A percentile compares a stretch with the other conserved stretches of the same genome.
These are phyloP conservation scores for Colistium nudipinnis DNA, from an alignment of 2,113 vertebrate species.

Conservation along the genomic window DNA sequence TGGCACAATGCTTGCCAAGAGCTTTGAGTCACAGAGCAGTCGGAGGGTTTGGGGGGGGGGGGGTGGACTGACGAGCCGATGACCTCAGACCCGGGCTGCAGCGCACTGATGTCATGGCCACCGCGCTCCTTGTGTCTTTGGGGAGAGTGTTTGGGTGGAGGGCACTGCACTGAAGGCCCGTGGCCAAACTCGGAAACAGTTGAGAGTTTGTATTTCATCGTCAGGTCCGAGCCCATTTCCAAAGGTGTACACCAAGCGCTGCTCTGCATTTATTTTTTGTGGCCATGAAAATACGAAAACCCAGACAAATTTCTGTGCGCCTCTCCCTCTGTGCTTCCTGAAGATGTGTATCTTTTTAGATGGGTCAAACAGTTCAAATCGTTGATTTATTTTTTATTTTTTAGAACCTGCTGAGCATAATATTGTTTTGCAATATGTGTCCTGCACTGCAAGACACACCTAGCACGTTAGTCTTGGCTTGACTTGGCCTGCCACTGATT, in stretches of 20 bases:
- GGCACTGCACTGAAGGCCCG: background rate
- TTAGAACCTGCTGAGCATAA: too few species aligned
- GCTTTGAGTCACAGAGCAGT: constrained; percentile 50
- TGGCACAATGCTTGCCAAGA: constrained; percentile 46
- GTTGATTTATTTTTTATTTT: too few species aligned
- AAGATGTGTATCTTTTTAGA: too few species aligned
- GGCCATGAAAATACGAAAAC: background rate
- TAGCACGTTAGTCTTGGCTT: too few species aligned
- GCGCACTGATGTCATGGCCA: constrained; percentile 57
- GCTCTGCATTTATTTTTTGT: constrained; percentile 4
- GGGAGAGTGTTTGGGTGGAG: constrained; percentile 11
- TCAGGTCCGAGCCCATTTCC: constrained; percentile 2
- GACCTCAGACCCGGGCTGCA: constrained; percentile 53
- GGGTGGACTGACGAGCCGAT: constrained; percentile 53
- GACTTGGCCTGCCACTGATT: too few species aligned
- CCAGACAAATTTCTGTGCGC: background rate
- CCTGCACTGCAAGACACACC: too few species aligned
- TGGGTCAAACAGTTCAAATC: too few species aligned
- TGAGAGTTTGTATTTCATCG: constrained; percentile 13
- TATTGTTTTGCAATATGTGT: too few species aligned
- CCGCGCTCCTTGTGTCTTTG: constrained; percentile 18
- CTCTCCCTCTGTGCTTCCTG: background rate
- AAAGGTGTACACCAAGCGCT: background rate
- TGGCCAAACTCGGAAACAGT: constrained; percentile 21
- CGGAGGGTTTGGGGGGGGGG: constrained; percentile 42